A percentile compares a stretch with the other conserved stretches of the same genome.
Evolutionary conservation across 2,113 vertebrate genomes (phyloP).

Genomic region (Plectropomus leopardus): DNA sequence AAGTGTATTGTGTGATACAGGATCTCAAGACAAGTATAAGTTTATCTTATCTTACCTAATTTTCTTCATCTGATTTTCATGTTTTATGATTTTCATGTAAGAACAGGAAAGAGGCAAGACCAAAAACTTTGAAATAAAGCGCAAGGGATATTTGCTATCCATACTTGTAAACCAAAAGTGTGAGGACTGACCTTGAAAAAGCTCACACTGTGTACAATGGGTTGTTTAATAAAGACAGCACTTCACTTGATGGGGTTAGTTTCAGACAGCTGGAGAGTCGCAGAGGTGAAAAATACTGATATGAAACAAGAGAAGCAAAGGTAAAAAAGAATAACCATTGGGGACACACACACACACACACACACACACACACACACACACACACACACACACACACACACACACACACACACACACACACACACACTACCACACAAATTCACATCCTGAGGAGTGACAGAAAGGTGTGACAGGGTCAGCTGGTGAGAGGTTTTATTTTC

Average conservation of each 20-base stretch:
- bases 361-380: too few relatives aligned
- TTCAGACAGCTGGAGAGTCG: not conserved
- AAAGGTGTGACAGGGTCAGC: conserved; percentile 63
- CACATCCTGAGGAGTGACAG: conserved; percentile 48
- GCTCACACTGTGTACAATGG: not conserved
- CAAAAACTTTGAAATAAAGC: not conserved
- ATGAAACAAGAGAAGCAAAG: conserved; percentile 8
- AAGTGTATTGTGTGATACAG: too few relatives aligned
- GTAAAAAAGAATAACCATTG: conserved; percentile 2
- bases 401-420: too few relatives aligned
- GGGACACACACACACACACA: conserved; percentile 10
- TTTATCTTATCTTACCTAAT: not conserved
- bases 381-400: too few relatives aligned
- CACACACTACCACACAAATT: conserved; percentile 32
- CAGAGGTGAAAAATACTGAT: not conserved
- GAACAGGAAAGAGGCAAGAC: not conserved
- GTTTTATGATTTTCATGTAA: too few relatives aligned
- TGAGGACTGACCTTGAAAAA: not conserved
- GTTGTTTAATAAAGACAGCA: not conserved
- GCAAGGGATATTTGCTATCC: not conserved
- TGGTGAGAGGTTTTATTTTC: conserved; percentile 50
- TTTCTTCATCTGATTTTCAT: conserved; percentile 12
- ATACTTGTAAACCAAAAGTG: not conserved
- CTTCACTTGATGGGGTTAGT: conserved; percentile 7
- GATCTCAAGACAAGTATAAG: too few relatives aligned